Evolutionary conservation across 2,797 vertebrate species (phyloP), one percentile per base, ranked within the genome.

Genomic region (Catamblyrhynchus diadema): DNA sequence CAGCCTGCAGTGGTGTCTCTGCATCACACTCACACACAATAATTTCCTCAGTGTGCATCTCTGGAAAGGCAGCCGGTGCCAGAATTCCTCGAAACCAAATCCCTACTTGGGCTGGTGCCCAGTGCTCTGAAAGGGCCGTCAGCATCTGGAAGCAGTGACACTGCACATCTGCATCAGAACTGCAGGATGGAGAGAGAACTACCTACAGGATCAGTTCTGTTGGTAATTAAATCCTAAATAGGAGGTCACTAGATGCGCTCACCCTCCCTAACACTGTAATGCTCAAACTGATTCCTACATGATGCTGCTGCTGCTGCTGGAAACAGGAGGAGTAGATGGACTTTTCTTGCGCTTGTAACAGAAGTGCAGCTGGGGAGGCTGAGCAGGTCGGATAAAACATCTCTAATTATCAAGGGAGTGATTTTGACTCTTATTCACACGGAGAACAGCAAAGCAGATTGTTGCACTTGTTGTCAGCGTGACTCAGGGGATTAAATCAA

Each of bases 81-180:
- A 95, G 93, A 96, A 95, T 78, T 95, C 93, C 85, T 91, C 3
- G 0, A 78, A 74, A 93, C 66, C 93, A 97, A 97, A 97, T 93
- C 90, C 94, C 41, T 87, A 65, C 88, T 95, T 96, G 95, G 96
- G 94, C 81, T 62, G 66, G 78, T 80, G 94, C 91, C 96, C 94
- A 96, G 93, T 4, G 15, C 87, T 94, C 85, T 62, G 60, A 92
- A 72, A 73, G 70, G 60, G 37, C 86, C 2, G 3, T 30, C 91
- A 85, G 59, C 96, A 97, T 97, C 97, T 97, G 96, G 96, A 95
- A 96, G 70, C 75, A 42, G 89, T 61, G 93, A 93, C 90, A 39
- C 32, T 51, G 70, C 83, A 96, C 95, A 97, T 96, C 92, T 97
- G 96, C 0, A 10, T 81, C 57, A 16, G 79, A 82, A 48, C 8